A percentile compares a stretch with the other conserved stretches of the same genome.
These are phyloP conservation scores for Lagocephalus sceleratus DNA, from an alignment of 2,797 vertebrate genomes.

Conservation along the genomic window DNA sequence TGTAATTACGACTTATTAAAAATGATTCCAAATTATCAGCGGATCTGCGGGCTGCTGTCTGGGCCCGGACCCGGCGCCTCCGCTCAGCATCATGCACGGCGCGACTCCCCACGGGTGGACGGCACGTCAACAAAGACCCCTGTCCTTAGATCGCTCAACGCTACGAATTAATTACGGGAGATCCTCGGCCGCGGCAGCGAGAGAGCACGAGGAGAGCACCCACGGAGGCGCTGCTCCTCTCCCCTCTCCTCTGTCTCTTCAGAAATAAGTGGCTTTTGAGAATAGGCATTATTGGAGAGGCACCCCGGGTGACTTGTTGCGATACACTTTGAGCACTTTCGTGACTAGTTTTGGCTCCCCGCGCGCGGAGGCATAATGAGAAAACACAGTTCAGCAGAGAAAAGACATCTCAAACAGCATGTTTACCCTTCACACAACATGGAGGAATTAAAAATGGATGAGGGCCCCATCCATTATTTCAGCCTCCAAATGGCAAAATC, in stretches of 20 bases:
- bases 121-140: conserved; percentile 58
- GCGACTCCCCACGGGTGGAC: conserved; percentile 63
- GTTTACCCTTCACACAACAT: conserved; percentile 85
- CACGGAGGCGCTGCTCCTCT: conserved; percentile 5
- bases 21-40: conserved; percentile 80
- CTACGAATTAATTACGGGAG: conserved; percentile 53
- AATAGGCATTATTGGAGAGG: conserved; percentile 53
- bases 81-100: conserved; percentile 52
- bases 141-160: conserved; percentile 49
- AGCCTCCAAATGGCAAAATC: conserved; percentile 83
- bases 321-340: conserved; percentile 63
- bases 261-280: conserved; percentile 43
- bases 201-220: conserved; percentile 18
- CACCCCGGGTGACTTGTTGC: conserved; percentile 57
- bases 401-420: conserved; percentile 82
- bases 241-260: conserved; percentile 7
- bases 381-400: conserved; percentile 79
- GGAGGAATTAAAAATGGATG: conserved; percentile 83
- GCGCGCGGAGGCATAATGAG: conserved; percentile 67
- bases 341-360: conserved; percentile 65
- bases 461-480: conserved; percentile 83
- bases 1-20: conserved; percentile 85
- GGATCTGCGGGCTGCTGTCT: conserved; percentile 75
- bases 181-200: conserved; percentile 34
- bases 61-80: conserved; percentile 71